Evolutionary conservation across 1,140 invertebrate genomes (phyloP), one percentile per base, ranked within the genome.

Genomic region (Babylonia areolata): DNA sequence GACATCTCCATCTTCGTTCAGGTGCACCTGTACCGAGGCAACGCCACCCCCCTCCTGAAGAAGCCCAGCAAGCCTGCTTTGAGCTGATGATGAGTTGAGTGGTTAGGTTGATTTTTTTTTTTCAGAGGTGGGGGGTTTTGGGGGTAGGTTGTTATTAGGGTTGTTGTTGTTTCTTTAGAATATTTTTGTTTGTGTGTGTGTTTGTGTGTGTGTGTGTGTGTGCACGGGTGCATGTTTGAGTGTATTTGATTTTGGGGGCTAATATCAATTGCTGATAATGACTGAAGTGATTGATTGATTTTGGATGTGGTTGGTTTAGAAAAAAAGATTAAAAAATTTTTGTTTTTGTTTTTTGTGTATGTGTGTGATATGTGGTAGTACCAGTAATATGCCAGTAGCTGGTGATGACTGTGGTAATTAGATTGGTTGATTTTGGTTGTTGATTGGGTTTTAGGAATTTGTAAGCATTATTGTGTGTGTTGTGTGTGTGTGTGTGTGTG

Each of bases 1-100:
- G 97, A 98, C 92, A 93, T 97, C 73, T 95, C 97, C 80, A 98
- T 99, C 93, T 95, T 98, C 64, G 90, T 95, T 39, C 98, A 98
- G 96, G 97, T 98, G 39, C 37, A 33, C 23, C 3, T 84, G 37
- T 84, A 84, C 39, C 35, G 58, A 15, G n/a, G 64, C 39, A 71
- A 73, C 69, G 15, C 69, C 0, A 37, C 39, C 11, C 64, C 64
- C 15, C 11, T 84, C n/a, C 31, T 35, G 23, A 75, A 46, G n/a
- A 82, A 82, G 17, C 33, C 54, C 20, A 71, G 81, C 54, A 82
- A 82, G 51, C 82, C 82, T 17, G 82, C 82, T 23, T n/a, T 84
- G 33, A 84, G 82, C 37, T 84, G 69, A 84, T 69, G 31, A 37
- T 17, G 2, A 11, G 6, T 28, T 71, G 69, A 11, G 6, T 28